Conservation (phyloP, 2,113 vertebrate species). For the Clarias gariepinus region DNA sequence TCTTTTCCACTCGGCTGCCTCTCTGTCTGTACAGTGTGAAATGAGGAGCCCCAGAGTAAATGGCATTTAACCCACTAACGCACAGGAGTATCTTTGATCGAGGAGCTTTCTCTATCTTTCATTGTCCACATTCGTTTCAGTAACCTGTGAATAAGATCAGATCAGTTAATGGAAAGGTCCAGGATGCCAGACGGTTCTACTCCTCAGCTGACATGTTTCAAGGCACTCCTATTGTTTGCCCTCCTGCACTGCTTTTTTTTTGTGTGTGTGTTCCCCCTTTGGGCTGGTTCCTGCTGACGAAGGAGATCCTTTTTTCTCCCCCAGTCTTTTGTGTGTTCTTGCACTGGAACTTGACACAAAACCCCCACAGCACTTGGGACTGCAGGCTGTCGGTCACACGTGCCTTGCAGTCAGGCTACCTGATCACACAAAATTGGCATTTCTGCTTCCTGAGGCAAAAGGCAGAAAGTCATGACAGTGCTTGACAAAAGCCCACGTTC, state of each 20-base stretch:
- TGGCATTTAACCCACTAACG: slow-evolving; percentile 30
- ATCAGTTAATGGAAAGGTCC: slow-evolving; percentile 49
- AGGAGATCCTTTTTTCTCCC: slow-evolving; percentile 19
- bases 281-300: slow-evolving; percentile 32
- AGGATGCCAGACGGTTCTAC: slow-evolving; percentile 36
- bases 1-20: slow-evolving; percentile 28
- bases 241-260: slow-evolving; percentile 46
- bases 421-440: slow-evolving; percentile 2
- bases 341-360: slow-evolving; percentile 15
- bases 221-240: neutral
- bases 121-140: neutral
- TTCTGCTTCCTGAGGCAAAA: slow-evolving; percentile 10
- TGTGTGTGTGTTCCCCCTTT: slow-evolving; percentile 36
- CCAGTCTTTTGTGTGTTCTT: neutral
- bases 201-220: slow-evolving; percentile 36
- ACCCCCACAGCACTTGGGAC: neutral
- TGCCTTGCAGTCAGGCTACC: neutral
- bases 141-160: slow-evolving; percentile 63
- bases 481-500: neutral
- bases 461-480: neutral
- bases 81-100: neutral
- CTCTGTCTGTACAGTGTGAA: slow-evolving; percentile 1
- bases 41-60: slow-evolving; percentile 43
- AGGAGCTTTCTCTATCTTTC: neutral
- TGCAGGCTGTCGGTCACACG: neutral